A percentile compares a stretch with the other conserved stretches of the same genome.
Evolutionary conservation across 1,140 invertebrate genomes (phyloP).

Genomic region (Heterodera carotae): DNA sequence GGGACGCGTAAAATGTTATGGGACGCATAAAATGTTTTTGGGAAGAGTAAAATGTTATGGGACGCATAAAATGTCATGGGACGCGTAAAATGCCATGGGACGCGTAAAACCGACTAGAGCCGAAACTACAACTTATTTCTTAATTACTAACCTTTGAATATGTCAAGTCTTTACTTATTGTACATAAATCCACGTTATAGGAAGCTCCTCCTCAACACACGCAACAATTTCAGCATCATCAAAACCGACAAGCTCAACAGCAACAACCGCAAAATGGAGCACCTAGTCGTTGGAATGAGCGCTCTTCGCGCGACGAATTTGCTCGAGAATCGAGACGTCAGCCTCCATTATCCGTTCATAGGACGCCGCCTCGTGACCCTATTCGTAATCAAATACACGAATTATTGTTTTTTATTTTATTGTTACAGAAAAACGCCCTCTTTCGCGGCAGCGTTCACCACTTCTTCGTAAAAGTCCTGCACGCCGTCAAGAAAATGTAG

Average conservation of each 20-base stretch:
- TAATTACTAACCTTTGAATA: no score
- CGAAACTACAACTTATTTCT: no score
- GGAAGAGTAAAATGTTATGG: no score
- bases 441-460: conserved; percentile 62
- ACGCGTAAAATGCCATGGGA: no score
- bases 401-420: conserved; percentile 5
- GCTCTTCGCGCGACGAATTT: not conserved
- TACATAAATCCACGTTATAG: not conserved
- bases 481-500: conserved; percentile 35
- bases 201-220: conserved; percentile 9
- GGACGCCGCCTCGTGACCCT: conserved; percentile 8
- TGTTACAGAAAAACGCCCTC: conserved; percentile 29
- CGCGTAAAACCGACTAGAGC: no score
- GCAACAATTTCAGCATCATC: conserved; percentile 16
- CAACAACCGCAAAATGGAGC: conserved; percentile 19
- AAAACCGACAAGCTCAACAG: conserved; percentile 6
- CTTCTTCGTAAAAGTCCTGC: conserved; percentile 57
- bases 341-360: not conserved
- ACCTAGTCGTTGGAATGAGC: conserved; percentile 4
- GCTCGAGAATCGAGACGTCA: conserved; percentile 6
- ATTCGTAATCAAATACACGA: not conserved
- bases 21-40: no score
- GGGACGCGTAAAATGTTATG: no score
- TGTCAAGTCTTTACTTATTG: no score
- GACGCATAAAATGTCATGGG: no score